Conservation (phyloP, 1,140 invertebrate species). For the Neodiprion fabricii region DNA sequence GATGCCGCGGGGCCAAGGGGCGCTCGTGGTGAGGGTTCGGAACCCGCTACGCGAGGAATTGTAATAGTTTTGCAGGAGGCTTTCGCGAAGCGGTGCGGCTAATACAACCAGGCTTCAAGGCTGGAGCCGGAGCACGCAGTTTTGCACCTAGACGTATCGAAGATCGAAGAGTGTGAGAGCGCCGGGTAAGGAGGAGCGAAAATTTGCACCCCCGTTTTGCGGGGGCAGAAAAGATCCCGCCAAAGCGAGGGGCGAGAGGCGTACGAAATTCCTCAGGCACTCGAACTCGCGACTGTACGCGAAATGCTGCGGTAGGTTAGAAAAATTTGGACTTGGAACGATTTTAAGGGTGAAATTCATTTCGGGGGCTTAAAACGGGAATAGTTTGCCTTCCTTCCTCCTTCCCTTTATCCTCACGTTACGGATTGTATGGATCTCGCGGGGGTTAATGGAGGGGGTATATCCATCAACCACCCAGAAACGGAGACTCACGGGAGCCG, state of each 20-base stretch:
- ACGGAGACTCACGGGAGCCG: conserved; percentile 47
- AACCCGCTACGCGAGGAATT: conserved; percentile 36
- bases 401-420: not conserved
- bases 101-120: conserved; percentile 8
- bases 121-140: not conserved
- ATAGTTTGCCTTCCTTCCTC: conserved; percentile 30
- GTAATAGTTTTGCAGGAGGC: conserved; percentile 41
- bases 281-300: too few relatives aligned
- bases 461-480: conserved; percentile 45
- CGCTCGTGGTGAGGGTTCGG: conserved; percentile 22
- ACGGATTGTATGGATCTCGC: conserved; percentile 38
- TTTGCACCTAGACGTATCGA: conserved; percentile 22
- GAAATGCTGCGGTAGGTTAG: too few relatives aligned
- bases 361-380: conserved; percentile 18
- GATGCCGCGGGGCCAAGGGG: conserved; percentile 43
- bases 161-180: conserved; percentile 27
- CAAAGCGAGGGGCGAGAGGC: not conserved
- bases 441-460: conserved; percentile 37
- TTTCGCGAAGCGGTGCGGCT: conserved; percentile 20
- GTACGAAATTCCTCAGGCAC: not conserved
- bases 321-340: too few relatives aligned
- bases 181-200: conserved; percentile 24
- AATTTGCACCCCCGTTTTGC: too few relatives aligned
- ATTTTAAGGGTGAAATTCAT: too few relatives aligned
- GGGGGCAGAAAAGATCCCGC: conserved; percentile 18